Percentiles rank a stretch among this genome's conserved stretches.
Conservation (phyloP, 1,140 invertebrate species). For the Pseudomyrmex gracilis region DNA sequence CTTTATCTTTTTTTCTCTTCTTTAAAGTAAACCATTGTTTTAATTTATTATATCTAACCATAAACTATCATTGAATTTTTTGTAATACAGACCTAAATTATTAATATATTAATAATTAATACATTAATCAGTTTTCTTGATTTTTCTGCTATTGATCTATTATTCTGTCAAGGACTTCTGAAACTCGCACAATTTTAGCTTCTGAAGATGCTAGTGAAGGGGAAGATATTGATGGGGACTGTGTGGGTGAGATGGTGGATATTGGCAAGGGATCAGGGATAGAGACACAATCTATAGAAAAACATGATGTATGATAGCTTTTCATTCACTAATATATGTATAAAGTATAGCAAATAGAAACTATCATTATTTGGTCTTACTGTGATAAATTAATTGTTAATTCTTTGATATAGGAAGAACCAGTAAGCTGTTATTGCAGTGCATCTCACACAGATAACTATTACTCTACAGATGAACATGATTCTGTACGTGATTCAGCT, state of each 20-base stretch:
- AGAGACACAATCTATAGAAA: slow-evolving; percentile 80
- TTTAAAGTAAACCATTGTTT: no score
- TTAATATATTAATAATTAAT: not conserved
- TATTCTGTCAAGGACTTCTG: slow-evolving; percentile 77
- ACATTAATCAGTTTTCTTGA: not conserved
- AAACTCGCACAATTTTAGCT: slow-evolving; percentile 77
- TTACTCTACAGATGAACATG: slow-evolving; percentile 89
- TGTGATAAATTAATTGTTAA: not conserved
- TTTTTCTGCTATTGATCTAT: not conserved
- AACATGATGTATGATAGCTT: slow-evolving; percentile 80
- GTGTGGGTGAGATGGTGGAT: slow-evolving; percentile 80
- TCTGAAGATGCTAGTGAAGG: slow-evolving; percentile 80
- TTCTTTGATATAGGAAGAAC: slow-evolving; percentile 83
- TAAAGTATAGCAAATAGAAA: not conserved
- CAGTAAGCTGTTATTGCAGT: slow-evolving; percentile 89
- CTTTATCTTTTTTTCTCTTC: no score
- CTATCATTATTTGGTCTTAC: not conserved
- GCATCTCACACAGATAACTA: slow-evolving; percentile 89
- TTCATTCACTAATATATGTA: not conserved
- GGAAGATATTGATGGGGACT: slow-evolving; percentile 79
- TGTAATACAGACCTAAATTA: not conserved
- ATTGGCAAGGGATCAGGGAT: slow-evolving; percentile 75
- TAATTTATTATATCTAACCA: no score
- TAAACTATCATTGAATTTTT: no score
- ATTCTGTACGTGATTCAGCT: slow-evolving; percentile 85